Conservation (phyloP, 2,888 invertebrate genomes). For the Crematogaster levior region DNA sequence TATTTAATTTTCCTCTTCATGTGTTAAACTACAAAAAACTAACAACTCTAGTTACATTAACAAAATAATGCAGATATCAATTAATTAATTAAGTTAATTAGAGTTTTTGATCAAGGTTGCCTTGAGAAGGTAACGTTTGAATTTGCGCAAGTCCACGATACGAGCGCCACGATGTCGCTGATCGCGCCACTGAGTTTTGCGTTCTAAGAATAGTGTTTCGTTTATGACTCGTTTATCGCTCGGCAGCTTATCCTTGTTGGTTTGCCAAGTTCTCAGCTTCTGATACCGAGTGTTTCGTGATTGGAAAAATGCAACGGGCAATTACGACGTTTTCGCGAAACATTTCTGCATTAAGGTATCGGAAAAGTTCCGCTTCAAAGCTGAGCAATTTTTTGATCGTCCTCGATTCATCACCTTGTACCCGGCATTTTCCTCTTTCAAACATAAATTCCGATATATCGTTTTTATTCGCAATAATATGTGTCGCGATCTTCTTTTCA, state of each 20-base stretch:
- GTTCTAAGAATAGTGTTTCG: constrained; percentile 34
- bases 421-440: not conserved
- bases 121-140: not conserved
- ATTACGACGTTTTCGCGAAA: constrained; percentile 76
- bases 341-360: constrained; percentile 81
- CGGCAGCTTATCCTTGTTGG: not conserved
- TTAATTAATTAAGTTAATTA: not conserved
- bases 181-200: not conserved
- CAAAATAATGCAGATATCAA: no score
- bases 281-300: not conserved
- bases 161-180: constrained; percentile 32
- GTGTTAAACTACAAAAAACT: not conserved
- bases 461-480: not conserved
- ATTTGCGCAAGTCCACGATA: not conserved
- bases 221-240: no score
- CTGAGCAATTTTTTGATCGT: not conserved
- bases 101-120: no score
- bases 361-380: not conserved
- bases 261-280: constrained; percentile 20
- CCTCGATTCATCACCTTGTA: not conserved
- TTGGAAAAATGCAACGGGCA: constrained; percentile 79
- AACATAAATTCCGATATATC: constrained; percentile 38
- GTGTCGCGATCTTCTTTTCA: not conserved
- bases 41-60: not conserved
- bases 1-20: no score